Percentiles rank a stretch among this genome's conserved stretches.
phyloP scores from a whole-genome alignment of 1,140 invertebrate genomes.

The Leptinotarsa lineolata region DNA sequence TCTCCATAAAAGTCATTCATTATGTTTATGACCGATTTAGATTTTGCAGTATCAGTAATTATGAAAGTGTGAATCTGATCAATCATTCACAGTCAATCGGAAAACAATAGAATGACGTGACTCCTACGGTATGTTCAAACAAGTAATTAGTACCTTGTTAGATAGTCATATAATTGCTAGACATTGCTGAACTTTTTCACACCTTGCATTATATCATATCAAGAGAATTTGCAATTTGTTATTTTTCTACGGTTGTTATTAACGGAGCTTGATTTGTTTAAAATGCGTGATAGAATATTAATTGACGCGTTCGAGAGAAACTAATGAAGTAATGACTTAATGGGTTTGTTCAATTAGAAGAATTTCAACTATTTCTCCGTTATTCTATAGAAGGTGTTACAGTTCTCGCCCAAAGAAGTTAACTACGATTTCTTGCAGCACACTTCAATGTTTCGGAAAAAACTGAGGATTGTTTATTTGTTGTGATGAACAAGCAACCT shows the following conservation, averaged over 20 bases:
- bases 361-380: not conserved
- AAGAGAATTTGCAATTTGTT: not conserved
- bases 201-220: conserved; percentile 1
- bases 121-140: conserved; percentile 1
- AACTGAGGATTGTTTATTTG: too few relatives aligned
- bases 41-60: too few relatives aligned
- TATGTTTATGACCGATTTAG: too few relatives aligned
- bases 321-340: not conserved
- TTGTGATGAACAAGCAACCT: too few relatives aligned
- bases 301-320: not conserved
- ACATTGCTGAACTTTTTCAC: not conserved
- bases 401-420: too few relatives aligned
- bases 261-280: not conserved
- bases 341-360: not conserved
- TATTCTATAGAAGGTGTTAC: not conserved
- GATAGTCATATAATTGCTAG: not conserved
- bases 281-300: not conserved
- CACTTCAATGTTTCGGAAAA: too few relatives aligned
- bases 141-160: not conserved
- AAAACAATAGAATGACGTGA: conserved; percentile 1
- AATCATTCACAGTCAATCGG: not conserved
- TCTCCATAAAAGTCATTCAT: too few relatives aligned
- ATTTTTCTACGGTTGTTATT: not conserved
- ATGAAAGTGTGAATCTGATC: too few relatives aligned
- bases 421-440: too few relatives aligned